A percentile compares a stretch with the other conserved stretches of the same genome.
phyloP scores from a whole-genome alignment of 2,113 vertebrate species.

The Campylomormyrus numenius region DNA sequence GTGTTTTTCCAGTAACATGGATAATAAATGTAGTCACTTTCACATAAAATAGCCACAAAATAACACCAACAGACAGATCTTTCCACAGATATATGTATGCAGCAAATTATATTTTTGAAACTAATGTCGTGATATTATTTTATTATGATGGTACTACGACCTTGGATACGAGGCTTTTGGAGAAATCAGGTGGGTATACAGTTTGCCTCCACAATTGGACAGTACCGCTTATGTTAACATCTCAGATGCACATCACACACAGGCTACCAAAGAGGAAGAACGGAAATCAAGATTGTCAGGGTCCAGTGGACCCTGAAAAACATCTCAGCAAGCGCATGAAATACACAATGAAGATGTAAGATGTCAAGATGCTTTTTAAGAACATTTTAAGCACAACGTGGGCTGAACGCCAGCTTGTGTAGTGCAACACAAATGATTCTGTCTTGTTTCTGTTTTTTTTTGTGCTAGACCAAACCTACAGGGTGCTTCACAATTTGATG shows the following conservation, averaged over 20 bases:
- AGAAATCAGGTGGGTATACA: neutral
- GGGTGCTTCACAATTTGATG: slow-evolving; percentile 50
- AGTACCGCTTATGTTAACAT: neutral
- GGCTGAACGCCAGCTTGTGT: neutral
- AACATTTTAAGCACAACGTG: neutral
- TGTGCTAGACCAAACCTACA: slow-evolving; percentile 49
- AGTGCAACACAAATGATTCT: neutral
- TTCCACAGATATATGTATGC: slow-evolving; percentile 54
- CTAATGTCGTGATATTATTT: slow-evolving; percentile 64
- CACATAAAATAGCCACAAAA: slow-evolving; percentile 46
- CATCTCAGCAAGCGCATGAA: neutral
- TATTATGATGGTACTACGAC: slow-evolving; percentile 17
- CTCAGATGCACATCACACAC: neutral
- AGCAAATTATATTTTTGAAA: slow-evolving; percentile 50
- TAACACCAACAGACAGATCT: slow-evolving; percentile 62
- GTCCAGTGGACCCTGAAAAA: neutral
- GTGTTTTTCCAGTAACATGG: slow-evolving; percentile 53
- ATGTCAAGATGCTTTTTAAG: neutral
- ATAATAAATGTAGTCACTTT: slow-evolving; percentile 55
- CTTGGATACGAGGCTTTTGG: neutral
- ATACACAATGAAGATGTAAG: neutral
- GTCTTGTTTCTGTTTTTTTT: slow-evolving; percentile 21
- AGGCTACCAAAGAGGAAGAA: neutral
- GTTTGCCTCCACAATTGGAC: neutral
- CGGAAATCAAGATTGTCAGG: neutral